Conservation (phyloP, 2,888 invertebrate species). For the Conus canariensis region DNA sequence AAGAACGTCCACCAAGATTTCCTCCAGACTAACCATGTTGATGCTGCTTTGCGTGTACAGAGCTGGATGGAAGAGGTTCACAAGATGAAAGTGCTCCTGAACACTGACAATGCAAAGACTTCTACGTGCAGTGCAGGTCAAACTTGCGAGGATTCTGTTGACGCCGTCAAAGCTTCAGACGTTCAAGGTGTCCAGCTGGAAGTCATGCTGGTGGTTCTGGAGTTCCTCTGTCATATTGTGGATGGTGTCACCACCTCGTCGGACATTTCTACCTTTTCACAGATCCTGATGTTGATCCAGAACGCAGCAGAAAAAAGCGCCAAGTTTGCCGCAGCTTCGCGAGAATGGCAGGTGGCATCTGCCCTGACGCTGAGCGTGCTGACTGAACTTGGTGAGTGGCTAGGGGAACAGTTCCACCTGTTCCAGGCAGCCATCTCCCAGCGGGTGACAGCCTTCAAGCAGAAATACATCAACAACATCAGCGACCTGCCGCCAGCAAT, state of each 20-base stretch:
- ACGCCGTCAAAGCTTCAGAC: neutral
- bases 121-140: neutral
- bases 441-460: constrained; percentile 63
- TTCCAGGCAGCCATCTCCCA: constrained; percentile 55
- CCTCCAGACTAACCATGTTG: neutral
- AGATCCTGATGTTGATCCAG: neutral
- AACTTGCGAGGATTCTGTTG: neutral
- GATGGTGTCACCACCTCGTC: neutral
- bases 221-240: neutral
- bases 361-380: neutral
- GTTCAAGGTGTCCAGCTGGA: neutral
- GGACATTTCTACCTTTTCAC: neutral
- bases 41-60: neutral
- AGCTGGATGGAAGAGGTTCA: neutral
- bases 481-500: constrained; percentile 65
- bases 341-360: neutral
- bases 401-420: constrained; percentile 63
- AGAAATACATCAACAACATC: constrained; percentile 62
- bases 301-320: neutral
- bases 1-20: neutral
- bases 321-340: neutral
- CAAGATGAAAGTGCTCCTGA: neutral
- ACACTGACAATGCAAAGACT: neutral
- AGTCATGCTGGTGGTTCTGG: neutral
- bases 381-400: constrained; percentile 51